Base-by-base conservation (phyloP, 2,113 vertebrate species). In the Serilophus lunatus region DNA sequence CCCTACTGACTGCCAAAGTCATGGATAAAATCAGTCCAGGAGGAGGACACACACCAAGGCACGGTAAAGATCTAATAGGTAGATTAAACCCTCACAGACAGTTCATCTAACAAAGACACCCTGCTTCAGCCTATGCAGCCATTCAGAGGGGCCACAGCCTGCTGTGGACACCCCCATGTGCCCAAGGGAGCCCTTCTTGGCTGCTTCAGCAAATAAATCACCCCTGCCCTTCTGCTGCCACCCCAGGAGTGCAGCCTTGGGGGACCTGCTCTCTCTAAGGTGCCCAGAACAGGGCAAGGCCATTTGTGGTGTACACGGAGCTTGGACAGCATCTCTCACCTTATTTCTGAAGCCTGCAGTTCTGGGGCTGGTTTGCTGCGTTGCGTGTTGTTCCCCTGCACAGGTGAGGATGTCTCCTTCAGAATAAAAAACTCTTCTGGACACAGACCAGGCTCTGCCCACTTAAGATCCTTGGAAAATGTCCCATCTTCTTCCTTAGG, bases 221-320 rank as follows among this genome's bases (percentile, higher is more conserved):
- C 23, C 4, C 1, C 33, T 53, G 10, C 26, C 26, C 31, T 54
- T 54, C 71, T 38, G 17, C 35, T 86, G 31, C 69, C n/a, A 31
- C 6, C 12, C 15, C 13, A 6, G 11, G 4, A 66, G 33, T 1
- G 1, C 49, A 88, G 47, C 10, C 38, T 61, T 29, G 38, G 4
- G 3, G 16, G 15, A 57, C 5, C 3, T 81, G 42, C 42, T 72
- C 64, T 80, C 64, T 47, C 31, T 10, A 9, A 47, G 35, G 25
- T 13, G 3, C 49, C 50, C 31, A 22, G 33, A 68, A 8, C 2
- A 31, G 31, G 18, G 24, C 78, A 86, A 78, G 64, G 20, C 56
- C 1, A 1, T 53, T 18, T 44, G 4, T 44, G 18, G 33, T 18
- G 9, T 36, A 25, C 1, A 0, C 0, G 18, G 5, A 16, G 5